phyloP scores from a whole-genome alignment of 2,113 vertebrate species.

The Carassius gibelio region DNA sequence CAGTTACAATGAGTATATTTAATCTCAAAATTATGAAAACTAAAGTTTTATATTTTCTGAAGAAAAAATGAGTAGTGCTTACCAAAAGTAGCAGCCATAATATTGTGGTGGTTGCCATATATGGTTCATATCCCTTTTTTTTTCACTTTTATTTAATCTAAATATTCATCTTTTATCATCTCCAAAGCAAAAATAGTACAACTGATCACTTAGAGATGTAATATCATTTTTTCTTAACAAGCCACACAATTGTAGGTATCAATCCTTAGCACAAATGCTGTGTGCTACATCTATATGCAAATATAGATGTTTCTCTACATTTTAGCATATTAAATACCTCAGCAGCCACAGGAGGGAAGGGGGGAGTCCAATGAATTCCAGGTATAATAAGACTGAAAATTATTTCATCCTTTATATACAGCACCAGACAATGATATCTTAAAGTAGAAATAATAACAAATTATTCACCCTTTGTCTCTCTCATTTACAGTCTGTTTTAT shows the following conservation, averaged over 20 bases:
- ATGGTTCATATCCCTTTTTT: background rate
- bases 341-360: background rate
- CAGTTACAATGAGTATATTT: background rate
- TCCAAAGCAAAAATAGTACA: background rate
- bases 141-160: background rate
- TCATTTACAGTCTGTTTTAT: conserved; percentile 43
- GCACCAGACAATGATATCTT: conserved; percentile 41
- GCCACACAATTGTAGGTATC: background rate
- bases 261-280: background rate
- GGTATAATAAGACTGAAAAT: conserved; percentile 37
- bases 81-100: background rate
- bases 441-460: conserved; percentile 15
- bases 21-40: background rate
- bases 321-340: background rate
- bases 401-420: conserved; percentile 51
- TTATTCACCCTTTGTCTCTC: background rate
- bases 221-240: background rate
- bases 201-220: background rate
- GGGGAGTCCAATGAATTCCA: conserved; percentile 2
- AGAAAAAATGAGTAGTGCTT: background rate
- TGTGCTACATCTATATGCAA: too few relatives aligned
- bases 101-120: background rate
- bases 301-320: background rate
- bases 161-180: background rate
- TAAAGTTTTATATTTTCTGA: background rate